Evolutionary conservation across 2,888 invertebrate genomes (phyloP), one percentile per base, ranked within the genome.

Genomic region (Hyposoter didymator): DNA sequence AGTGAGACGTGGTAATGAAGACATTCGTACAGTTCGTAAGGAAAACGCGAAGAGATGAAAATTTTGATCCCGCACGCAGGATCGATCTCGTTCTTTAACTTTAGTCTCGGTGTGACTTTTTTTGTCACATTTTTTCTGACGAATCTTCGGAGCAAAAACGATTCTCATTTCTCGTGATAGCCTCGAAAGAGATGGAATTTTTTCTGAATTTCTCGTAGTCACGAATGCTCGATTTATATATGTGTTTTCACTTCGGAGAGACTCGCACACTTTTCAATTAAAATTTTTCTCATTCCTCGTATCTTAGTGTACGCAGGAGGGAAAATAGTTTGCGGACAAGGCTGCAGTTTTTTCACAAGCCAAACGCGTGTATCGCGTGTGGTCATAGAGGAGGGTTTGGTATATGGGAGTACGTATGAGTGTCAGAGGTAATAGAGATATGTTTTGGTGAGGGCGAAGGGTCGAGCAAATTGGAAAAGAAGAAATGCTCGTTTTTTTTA

Each of bases 381-480:
- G 87, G 78, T 80, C 70, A 80, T 67, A 62, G 70, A 35, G 28
- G 43, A 39, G 73, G 47, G 32, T 66, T 22, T 64, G 8, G 43
- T 66, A 67, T 66, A 67, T 45, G 35, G 67, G 32, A 32, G 55
- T 47, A 45, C 64, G 14, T 32, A 72, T 45, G 55, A 64, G 64
- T 74, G 81, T 69, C 66, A 78, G 78, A 79, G 78, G 78, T 88
- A 90, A 92, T 90, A 89, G 88, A 91, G 89, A 90, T 74, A 52
- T 88, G 89, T 89, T 89, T 88, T 82, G 85, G 88, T 87, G 87
- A 79, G 84, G 72, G 52, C 84, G 83, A 83, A 89, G 88, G 88
- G 89, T 87, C 84, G 84, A 80, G 78, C 88, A 91, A 91, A 92
- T 91, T 88, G 91, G 90, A 90, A n/a, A n/a, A 90, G 72, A 85